Evolutionary conservation across 2,797 vertebrate species (phyloP), one percentile per base, ranked within the genome.

Genomic region (Peromyscus attwateri): DNA sequence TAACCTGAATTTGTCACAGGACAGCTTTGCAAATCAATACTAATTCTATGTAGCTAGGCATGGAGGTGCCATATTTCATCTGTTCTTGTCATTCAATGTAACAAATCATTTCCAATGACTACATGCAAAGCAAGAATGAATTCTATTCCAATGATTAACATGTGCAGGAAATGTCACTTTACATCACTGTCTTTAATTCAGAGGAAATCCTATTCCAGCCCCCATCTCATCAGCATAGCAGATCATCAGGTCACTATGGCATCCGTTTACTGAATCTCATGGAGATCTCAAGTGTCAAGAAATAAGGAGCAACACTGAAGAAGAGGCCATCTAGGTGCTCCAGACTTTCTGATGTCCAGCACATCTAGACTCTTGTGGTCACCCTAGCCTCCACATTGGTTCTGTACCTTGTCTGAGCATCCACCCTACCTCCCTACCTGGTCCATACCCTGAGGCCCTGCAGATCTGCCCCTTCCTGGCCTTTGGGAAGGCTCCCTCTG

Each of bases 121-220:
- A 79, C 13, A 70, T 49, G 52, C 64, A 40, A 1, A 52, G 55
- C 73, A 95, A 96, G 70, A 90, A 92, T 40, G 2, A 87, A 84
- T 57, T 89, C 90, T 90, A 91, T 25, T 81, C 52, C 57, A 91
- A 17, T 87, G 57, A 85, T 8, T 82, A 66, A 77, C 89, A 84
- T 25, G 46, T 7, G 9, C 4, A 93, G 64, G 21, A 87, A 87
- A 94, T 64, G 34, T 62, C 89, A 87, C 60, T 79, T 89, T 55
- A 62, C 34, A 64, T 46, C 57, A 73, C n/a, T 95, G n/a, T 49
- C 43, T 76, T 83, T 76, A 92, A 95, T 89, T 96, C 75, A 60
- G 40, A 34, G 55, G 68, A 89, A 94, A 71, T 76, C 83, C 85
- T 82, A 90, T 49, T 68, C 34, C 25, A 64, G 87, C 12, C 10